These are phyloP conservation scores for Toxostoma redivivum DNA, from an alignment of 2,113 vertebrate species.

Conservation along the genomic window DNA sequence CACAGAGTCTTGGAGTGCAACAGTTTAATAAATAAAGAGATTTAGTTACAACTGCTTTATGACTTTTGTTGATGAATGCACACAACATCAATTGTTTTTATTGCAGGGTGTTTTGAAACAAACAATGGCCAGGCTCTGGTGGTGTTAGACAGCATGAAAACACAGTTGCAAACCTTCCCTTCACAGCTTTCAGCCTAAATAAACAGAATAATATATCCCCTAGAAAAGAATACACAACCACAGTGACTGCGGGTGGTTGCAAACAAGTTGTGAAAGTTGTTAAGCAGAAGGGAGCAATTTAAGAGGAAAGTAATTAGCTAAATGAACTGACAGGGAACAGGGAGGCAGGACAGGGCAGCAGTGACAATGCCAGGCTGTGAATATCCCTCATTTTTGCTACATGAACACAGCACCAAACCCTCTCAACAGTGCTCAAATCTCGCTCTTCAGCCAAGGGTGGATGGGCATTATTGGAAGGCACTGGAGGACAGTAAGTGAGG, in stretches of 20 bases:
- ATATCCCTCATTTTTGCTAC: not conserved
- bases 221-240: conserved; percentile 30
- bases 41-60: not conserved
- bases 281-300: conserved; percentile 22
- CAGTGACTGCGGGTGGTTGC: conserved; percentile 12
- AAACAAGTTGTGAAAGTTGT: conserved; percentile 51
- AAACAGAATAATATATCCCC: conserved; percentile 22
- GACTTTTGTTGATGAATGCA: conserved; percentile 36
- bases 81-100: conserved; percentile 15
- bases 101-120: not conserved
- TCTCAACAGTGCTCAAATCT: not conserved
- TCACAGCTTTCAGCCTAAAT: conserved; percentile 33
- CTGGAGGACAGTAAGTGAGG: not conserved
- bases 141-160: conserved; percentile 51
- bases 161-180: conserved; percentile 42
- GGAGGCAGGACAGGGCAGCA: not conserved
- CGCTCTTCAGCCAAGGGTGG: not conserved
- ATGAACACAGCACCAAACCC: not conserved
- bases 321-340: not conserved
- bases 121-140: conserved; percentile 24
- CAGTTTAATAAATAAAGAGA: not conserved
- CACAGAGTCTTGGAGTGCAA: not conserved
- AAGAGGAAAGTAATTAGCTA: not conserved
- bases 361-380: not conserved
- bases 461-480: accelerated